A percentile compares a stretch with the other conserved stretches of the same genome.
These are phyloP conservation scores for Tetramorium parvispinum DNA, from an alignment of 1,140 invertebrate species.

Conservation along the genomic window DNA sequence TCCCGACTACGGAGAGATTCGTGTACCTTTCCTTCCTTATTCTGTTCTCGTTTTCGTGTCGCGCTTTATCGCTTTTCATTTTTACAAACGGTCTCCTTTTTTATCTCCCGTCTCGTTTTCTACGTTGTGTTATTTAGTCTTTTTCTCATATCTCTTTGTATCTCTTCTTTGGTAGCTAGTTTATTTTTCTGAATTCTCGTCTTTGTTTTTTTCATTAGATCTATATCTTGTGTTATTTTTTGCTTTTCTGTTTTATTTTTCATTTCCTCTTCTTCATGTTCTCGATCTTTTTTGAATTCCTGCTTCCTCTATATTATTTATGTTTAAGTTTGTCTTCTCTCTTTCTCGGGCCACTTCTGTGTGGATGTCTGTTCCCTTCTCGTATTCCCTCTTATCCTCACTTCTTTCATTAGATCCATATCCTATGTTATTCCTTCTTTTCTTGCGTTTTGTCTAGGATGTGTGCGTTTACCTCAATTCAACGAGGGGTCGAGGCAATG, in stretches of 20 bases:
- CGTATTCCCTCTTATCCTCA: conserved; percentile 2
- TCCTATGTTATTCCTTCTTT: conserved; percentile 47
- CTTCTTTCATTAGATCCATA: conserved; percentile 47
- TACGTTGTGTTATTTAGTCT: neutral
- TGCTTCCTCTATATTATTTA: conserved; percentile 24
- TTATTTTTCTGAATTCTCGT: neutral
- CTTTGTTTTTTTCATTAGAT: conserved; percentile 24
- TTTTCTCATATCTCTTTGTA: neutral
- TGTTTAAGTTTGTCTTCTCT: conserved; percentile 3
- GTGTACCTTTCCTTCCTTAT: neutral
- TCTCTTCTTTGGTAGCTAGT: neutral
- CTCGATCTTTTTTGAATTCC: conserved; percentile 17
- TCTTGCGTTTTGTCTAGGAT: conserved; percentile 30
- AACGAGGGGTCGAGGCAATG: conserved; percentile 17
- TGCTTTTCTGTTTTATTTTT: conserved; percentile 12
- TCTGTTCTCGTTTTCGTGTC: neutral
- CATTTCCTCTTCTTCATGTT: neutral
- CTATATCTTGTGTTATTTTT: conserved; percentile 2
- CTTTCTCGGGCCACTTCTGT: neutral
- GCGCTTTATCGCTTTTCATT: conserved; percentile 24
- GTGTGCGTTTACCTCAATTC: conserved; percentile 23
- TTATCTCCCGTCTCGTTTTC: neutral
- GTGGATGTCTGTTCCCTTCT: neutral
- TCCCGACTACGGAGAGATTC: neutral
- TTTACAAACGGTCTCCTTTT: conserved; percentile 1